These are phyloP conservation scores for Ahaetulla prasina DNA, from an alignment of 2,113 vertebrate species.

Conservation along the genomic window DNA sequence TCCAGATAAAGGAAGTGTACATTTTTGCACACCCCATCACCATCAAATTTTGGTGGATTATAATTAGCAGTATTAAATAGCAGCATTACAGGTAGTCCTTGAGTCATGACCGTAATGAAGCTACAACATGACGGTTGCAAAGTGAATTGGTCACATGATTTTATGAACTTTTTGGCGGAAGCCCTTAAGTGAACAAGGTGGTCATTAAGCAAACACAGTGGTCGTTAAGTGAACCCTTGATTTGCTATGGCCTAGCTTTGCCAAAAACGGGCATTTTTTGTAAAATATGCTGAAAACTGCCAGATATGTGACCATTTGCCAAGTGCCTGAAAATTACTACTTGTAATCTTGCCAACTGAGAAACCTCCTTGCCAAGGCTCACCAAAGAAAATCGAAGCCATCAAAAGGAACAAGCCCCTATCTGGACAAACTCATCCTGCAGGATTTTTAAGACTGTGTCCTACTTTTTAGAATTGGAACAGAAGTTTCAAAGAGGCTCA, in stretches of 20 bases:
- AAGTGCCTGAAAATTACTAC: neutral
- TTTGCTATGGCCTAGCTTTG: neutral
- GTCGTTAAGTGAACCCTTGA: neutral
- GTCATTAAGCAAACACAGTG: neutral
- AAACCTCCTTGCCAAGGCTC: neutral
- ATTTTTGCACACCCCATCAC: neutral
- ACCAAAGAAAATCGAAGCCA: neutral
- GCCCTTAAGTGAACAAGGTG: neutral
- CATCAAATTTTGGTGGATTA: neutral
- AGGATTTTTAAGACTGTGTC: neutral
- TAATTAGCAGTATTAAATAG: neutral
- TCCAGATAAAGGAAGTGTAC: neutral
- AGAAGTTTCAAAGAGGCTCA: neutral
- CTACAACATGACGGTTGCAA: neutral
- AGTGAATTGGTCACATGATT: neutral
- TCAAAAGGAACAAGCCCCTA: neutral
- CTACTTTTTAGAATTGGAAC: neutral
- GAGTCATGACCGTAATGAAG: neutral
- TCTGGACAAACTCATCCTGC: neutral
- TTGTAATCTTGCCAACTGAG: neutral
- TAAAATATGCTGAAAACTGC: neutral
- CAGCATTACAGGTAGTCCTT: neutral
- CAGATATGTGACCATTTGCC: neutral
- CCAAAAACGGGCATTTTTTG: neutral
- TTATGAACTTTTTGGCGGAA: neutral